Evolutionary conservation across 2,113 vertebrate species (phyloP).

Genomic region (Carassius carassius): DNA sequence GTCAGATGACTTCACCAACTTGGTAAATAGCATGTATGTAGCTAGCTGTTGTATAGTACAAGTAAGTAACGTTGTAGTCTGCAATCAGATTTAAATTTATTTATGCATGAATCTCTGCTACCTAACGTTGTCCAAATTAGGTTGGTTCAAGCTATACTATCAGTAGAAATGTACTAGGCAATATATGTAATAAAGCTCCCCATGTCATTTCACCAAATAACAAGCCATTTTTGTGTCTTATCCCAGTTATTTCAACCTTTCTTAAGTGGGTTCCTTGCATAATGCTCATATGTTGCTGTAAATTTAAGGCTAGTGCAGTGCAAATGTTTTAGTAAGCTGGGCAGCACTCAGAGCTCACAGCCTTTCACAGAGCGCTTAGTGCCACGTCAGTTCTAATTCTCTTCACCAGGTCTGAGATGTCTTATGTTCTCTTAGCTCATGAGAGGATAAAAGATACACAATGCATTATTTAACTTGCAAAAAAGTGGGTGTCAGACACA

Average conservation of each 20-base stretch:
- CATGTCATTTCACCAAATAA: neutral
- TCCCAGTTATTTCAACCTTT: neutral
- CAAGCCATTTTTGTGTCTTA: conserved; percentile 2
- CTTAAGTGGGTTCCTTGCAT: neutral
- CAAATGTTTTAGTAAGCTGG: conserved; percentile 33
- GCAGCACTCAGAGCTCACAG: conserved; percentile 35
- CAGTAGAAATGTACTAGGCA: neutral
- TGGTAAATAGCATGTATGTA: conserved; percentile 13
- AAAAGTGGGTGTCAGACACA: neutral
- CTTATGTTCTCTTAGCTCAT: conserved; percentile 20
- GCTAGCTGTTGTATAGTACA: conserved; percentile 8
- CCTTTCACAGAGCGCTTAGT: conserved; percentile 37
- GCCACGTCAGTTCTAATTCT: conserved; percentile 40
- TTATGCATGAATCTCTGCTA: conserved; percentile 12
- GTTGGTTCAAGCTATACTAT: neutral
- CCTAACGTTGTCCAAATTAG: neutral
- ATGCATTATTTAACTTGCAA: conserved; percentile 32
- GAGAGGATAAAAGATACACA: conserved; percentile 16
- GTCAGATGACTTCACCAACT: conserved; percentile 51
- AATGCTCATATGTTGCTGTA: conserved; percentile 17
- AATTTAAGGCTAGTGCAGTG: conserved; percentile 31
- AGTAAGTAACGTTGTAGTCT: conserved; percentile 12
- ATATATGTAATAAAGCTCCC: neutral
- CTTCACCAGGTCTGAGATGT: conserved; percentile 28
- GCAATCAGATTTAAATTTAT: conserved; percentile 23